phyloP scores from a whole-genome alignment of 2,113 vertebrate species.

The Apteryx mantelli region DNA sequence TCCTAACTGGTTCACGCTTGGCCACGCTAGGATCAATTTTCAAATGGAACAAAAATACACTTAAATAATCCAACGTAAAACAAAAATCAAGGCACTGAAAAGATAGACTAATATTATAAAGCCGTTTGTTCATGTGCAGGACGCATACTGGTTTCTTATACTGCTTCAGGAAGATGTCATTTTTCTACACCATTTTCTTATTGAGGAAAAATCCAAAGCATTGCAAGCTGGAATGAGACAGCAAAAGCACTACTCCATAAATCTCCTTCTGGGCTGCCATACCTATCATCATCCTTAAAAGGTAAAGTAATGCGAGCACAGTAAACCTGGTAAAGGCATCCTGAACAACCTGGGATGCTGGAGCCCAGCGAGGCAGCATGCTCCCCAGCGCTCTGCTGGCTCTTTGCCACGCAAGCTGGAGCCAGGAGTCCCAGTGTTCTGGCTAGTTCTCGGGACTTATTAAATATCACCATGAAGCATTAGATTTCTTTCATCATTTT shows the following conservation, averaged over 20 bases:
- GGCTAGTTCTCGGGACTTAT: neutral
- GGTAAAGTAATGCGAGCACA: neutral
- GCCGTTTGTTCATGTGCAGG: neutral
- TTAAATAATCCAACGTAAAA: neutral
- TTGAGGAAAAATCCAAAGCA: neutral
- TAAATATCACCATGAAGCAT: neutral
- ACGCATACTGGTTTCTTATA: neutral
- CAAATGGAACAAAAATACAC: neutral
- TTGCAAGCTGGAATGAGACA: neutral
- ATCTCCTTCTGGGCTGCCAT: neutral
- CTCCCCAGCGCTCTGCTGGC: neutral
- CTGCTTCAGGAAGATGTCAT: neutral
- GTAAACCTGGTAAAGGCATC: neutral
- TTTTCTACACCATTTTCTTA: neutral
- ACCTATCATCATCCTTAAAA: neutral
- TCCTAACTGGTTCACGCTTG: neutral
- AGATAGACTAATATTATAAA: neutral
- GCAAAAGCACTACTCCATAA: neutral
- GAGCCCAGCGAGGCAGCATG: neutral
- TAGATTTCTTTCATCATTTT: neutral
- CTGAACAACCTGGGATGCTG: neutral
- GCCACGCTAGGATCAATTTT: neutral
- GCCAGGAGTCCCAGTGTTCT: neutral
- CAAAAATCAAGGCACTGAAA: neutral
- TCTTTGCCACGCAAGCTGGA: neutral